These are phyloP conservation scores for Micronycteris hirsuta DNA, from an alignment of 2,113 vertebrate species.

Conservation along the genomic window DNA sequence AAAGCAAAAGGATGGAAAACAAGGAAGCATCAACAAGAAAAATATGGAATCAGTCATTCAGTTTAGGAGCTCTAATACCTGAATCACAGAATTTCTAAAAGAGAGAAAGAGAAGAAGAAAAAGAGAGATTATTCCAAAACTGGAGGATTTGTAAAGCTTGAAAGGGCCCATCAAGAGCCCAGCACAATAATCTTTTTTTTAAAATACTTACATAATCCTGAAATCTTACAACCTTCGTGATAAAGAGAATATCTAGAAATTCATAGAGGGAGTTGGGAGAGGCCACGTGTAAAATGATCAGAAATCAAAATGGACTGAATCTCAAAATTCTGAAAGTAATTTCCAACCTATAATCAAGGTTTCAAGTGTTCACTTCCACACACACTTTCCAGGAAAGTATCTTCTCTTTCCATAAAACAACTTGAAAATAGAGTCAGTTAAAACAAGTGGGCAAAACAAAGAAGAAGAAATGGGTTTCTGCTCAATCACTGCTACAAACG, in stretches of 20 bases:
- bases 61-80: neutral
- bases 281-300: neutral
- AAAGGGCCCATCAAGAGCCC: neutral
- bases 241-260: neutral
- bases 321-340: neutral
- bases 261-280: neutral
- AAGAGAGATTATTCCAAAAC: neutral
- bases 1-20: neutral
- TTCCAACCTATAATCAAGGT: neutral
- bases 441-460: neutral
- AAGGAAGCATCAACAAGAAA: neutral
- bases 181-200: neutral
- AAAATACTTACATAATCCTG: neutral
- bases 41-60: neutral
- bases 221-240: neutral
- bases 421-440: neutral
- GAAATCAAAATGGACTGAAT: neutral
- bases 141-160: neutral
- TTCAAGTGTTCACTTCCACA: neutral
- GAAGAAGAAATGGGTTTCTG: neutral
- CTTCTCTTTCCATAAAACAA: neutral
- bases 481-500: neutral
- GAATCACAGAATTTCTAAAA: neutral
- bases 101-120: neutral
- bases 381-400: neutral